Evolutionary conservation across 2,888 invertebrate species (phyloP), one percentile per base, ranked within the genome.

Genomic region (Alloplasta piceator): DNA sequence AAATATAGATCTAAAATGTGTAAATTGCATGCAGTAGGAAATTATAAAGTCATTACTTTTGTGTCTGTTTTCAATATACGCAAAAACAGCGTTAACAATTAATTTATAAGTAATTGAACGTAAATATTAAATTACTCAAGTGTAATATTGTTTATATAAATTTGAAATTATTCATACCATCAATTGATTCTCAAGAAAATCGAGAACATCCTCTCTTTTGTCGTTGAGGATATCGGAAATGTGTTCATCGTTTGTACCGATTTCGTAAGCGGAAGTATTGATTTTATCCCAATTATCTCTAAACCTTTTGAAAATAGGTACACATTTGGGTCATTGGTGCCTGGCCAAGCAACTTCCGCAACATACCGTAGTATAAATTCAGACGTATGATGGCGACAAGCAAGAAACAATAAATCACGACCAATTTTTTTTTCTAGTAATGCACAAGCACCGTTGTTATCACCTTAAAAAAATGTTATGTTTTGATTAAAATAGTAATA

Each of bases 371-470:
- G 50, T 52, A 79, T 26, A 0, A 82, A 6, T 61, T 80, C 76
- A 9, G 68, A 55, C 52, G 80, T 80, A 16, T 82, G 79, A 41
- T 73, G 70, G 6, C 82, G 61, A 26, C 80, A 80, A 4, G 74
- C 80, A 7, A 79, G 64, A 41, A 76, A 79, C 0, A 76, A 6
- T 10, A 82, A 52, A 26, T 73, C 67, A 64, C 60, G 36, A 46
- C 68, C 73, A 10, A 80, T 48, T 52, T 72, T 14, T 39, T 80
- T 41, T 70, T 80, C 74, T 14, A 82, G 48, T 10, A 61, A 5
- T 1, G 43, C 52, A 36, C 68, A 72, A n/a, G 71, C 61, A 48
- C 77, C 77, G 41, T 64, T 77, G 10, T 16, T 12, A 46, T 14
- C n/a, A 0, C 79, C 82, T 10, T 71, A 36, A 55, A 10, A 12